These are phyloP conservation scores for Ormyrus labotus DNA, from an alignment of 2,888 invertebrate species.

Conservation along the genomic window DNA sequence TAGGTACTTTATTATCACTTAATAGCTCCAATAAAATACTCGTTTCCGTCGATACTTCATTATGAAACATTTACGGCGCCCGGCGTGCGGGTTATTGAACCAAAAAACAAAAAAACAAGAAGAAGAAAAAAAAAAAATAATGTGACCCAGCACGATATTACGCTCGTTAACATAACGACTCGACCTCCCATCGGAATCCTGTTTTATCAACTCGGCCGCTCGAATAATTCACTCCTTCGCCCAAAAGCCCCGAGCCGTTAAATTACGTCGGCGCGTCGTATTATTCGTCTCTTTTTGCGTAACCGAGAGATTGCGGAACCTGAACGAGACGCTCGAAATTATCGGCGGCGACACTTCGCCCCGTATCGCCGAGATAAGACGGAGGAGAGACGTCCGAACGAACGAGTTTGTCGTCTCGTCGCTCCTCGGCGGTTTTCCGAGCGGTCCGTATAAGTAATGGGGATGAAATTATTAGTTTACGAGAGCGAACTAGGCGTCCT, in stretches of 20 bases:
- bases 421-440: no score
- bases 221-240: slow-evolving; percentile 12
- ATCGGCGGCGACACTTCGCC: neutral
- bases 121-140: neutral
- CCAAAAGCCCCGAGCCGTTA: neutral
- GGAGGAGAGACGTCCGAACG: no score
- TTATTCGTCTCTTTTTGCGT: neutral
- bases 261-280: slow-evolving; percentile 27
- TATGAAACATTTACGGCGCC: neutral
- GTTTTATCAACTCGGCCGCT: neutral
- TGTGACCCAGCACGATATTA: neutral
- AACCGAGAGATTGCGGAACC: neutral
- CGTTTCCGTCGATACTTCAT: no score
- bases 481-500: neutral
- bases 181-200: neutral
- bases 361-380: neutral
- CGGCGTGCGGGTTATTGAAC: neutral
- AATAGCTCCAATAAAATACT: no score
- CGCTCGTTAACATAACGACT: neutral
- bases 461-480: slow-evolving; percentile 29
- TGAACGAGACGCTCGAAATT: slow-evolving; percentile 3
- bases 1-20: no score
- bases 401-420: slow-evolving; percentile 1
- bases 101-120: neutral
- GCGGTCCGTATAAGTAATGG: slow-evolving; percentile 16